Evolutionary conservation across 2,888 invertebrate species (phyloP).

Genomic region (Pandemis heparana): DNA sequence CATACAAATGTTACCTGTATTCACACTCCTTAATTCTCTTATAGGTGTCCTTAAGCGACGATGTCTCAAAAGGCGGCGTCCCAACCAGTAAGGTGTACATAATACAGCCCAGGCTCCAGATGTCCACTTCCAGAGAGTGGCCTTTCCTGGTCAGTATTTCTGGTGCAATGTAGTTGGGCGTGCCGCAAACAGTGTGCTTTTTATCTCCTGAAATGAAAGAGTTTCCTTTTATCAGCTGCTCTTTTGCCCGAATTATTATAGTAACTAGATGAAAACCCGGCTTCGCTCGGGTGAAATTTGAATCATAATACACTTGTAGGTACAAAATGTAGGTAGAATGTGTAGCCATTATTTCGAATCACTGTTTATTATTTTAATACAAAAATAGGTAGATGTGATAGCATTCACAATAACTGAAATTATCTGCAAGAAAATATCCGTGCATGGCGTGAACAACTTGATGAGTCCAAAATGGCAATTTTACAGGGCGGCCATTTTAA

Average conservation of each 20-base stretch:
- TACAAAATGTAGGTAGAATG: no score
- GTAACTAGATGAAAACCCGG: neutral
- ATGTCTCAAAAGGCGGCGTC: constrained; percentile 99
- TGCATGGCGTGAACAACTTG: no score
- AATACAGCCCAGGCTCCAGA: constrained; percentile 99
- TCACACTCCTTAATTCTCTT: constrained; percentile 97
- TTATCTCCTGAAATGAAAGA: constrained; percentile 84
- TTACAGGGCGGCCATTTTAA: no score
- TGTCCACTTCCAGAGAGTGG: constrained; percentile 99
- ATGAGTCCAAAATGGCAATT: no score
- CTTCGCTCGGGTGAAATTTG: no score
- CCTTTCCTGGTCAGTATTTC: constrained; percentile 99
- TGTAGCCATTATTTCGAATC: no score
- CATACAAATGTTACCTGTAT: constrained; percentile 86
- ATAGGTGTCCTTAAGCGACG: constrained; percentile 97
- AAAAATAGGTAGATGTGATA: no score
- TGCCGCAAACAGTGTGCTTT: constrained; percentile 98
- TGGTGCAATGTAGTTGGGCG: constrained; percentile 99
- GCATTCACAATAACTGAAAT: no score
- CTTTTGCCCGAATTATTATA: neutral
- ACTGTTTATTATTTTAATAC: no score
- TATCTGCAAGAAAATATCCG: no score
- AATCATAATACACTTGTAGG: no score
- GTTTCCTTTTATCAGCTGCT: neutral
- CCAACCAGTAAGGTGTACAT: constrained; percentile 99